Percentiles rank a stretch among this genome's conserved stretches.
phyloP scores from a whole-genome alignment of 2,888 invertebrate genomes.

The Spodoptera littoralis region DNA sequence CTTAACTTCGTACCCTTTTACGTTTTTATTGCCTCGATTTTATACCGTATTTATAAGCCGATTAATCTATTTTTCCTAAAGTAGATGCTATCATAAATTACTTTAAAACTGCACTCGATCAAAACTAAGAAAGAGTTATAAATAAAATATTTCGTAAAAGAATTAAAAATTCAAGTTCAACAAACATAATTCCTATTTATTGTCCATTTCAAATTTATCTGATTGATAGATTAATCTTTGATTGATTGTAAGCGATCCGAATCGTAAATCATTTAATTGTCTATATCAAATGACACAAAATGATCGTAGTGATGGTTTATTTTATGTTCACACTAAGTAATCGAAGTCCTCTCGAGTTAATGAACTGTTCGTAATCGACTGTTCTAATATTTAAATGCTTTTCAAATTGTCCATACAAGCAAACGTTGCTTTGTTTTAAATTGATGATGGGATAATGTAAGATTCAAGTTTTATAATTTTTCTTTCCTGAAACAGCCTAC shows the following conservation, averaged over 20 bases:
- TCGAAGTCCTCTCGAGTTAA: background rate
- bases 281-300: slow-evolving; percentile 15
- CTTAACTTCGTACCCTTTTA: no score
- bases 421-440: no score
- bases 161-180: slow-evolving; percentile 14
- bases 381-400: background rate
- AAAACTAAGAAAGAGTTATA: slow-evolving; percentile 1
- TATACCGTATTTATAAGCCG: no score
- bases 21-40: no score
- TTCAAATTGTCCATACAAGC: no score
- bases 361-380: background rate
- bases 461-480: no score
- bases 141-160: slow-evolving; percentile 5
- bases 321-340: slow-evolving; percentile 10
- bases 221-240: slow-evolving; percentile 42
- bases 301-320: slow-evolving; percentile 12
- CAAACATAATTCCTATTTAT: slow-evolving; percentile 41
- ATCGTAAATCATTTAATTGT: slow-evolving; percentile 41
- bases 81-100: no score
- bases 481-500: no score
- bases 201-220: slow-evolving; percentile 35
- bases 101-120: background rate
- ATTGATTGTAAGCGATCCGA: slow-evolving; percentile 23
- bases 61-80: no score
- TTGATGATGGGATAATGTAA: no score